Evolutionary conservation across 2,888 invertebrate genomes (phyloP), one percentile per base, ranked within the genome.

Genomic region (Blastobasis adustella): DNA sequence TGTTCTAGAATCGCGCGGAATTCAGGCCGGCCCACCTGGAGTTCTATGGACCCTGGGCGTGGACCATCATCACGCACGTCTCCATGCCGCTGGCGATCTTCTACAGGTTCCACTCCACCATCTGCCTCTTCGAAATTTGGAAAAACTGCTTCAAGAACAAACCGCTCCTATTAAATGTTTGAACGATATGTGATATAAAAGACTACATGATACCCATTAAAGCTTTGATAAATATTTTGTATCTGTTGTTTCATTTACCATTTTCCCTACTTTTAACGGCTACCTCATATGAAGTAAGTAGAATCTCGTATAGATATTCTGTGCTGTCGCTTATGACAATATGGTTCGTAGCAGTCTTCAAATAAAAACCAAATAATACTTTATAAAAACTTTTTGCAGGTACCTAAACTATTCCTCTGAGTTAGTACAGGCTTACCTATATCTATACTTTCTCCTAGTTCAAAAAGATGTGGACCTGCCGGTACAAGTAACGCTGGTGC

Each of bases 71-170:
- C 63, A 95, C 95, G 0, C 96, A 96, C 71, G 93, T 96, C 0
- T 95, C 95, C 0, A 95, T 96, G 93, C 96, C 96, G 0, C 82
- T 97, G 47, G 95, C 95, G 0, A 96, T 96, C 63, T 96, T 96
- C 82, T 97, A 96, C 79, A 89, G 97, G 45, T 97, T 97, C 72
- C 96, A 97, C 78, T 96, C 96, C 4, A 96, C 96, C 0, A 96
- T 97, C 62, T 97, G 97, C 76, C 90, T 97, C 23, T 96, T 96
- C 67, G 96, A 97, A 78, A 94, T 97, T 52, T 97, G 97, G 97
- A 97, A 96, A 75, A 92, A 93, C 57, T 93, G 95, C 49, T 97
- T 96, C 81, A 97, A 96, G 71, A 91, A 92, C 60, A 88, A 85
- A 71, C 87, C 86, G 0, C 65, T 85, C 5, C 86, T 83, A 54